Evolutionary conservation across 2,113 vertebrate species (phyloP), one percentile per base, ranked within the genome.

Genomic region (Alethe castanea): DNA sequence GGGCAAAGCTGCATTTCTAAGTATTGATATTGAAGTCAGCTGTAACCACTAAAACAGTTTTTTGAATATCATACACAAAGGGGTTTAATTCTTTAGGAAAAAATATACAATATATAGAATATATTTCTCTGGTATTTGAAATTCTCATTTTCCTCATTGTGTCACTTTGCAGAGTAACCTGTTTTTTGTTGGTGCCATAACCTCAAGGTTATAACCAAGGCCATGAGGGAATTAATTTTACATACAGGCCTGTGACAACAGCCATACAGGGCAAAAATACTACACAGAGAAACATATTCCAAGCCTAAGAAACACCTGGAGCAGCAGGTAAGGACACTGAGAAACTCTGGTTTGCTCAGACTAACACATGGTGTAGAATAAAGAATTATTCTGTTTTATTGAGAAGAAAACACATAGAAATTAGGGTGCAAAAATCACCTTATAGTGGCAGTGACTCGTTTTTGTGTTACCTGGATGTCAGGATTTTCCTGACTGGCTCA

Each of bases 381-480:
- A 90, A 81, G n/a, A 71, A 71, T 88, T 36, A 44, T 44, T 84
- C 50, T 59, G 26, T 42, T 96, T 90, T 48, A 86, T 70, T 92
- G 52, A 70, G 72, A 80, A 89, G 61, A 81, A 92, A 97, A 94
- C 82, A 79, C 45, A 79, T 17, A 48, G 66, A 38, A 95, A 47
- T 86, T 5, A 89, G 85, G 59, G 60, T 38, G 53, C 36, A 20
- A 77, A 92, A 88, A 69, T 80, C 62, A 81, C 19, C 67, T 95
- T 94, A 93, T 95, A 93, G 95, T 96, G 97, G 95, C 96, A 97
- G 93, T 89, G 95, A 86, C 89, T 92, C 36, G 8, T 94, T 95
- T 76, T 89, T 44, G 8, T 29, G 28, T 80, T 74, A 96, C 81
- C 93, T 94, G 94, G 62, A 60, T n/a, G 64, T 64, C 91, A 62